These are phyloP conservation scores for Drosophila ananassae DNA, from an alignment of 1,140 invertebrate species.

Conservation along the genomic window DNA sequence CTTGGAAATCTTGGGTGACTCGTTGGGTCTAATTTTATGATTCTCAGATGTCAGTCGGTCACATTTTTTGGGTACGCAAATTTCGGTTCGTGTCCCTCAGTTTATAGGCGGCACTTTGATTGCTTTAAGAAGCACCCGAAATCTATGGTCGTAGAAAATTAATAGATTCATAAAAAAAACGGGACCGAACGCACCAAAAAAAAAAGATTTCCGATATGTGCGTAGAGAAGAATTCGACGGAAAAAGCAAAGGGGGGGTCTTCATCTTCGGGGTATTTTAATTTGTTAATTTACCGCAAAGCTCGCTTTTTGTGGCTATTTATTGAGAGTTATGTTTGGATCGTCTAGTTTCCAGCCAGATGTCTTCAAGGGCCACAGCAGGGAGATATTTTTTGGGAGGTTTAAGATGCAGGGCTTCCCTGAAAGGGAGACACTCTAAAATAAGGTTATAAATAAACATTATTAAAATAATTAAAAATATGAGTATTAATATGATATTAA, in stretches of 20 bases:
- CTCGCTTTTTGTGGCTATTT: constrained; percentile 22
- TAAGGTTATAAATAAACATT: no score
- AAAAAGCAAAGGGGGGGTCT: constrained; percentile 1
- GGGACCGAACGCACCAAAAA: constrained; percentile 45
- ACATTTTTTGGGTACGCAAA: constrained; percentile 38
- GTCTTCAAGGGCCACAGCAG: constrained; percentile 13
- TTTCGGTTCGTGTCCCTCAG: constrained; percentile 15
- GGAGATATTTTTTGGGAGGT: constrained; percentile 43
- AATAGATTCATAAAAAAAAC: constrained; percentile 73
- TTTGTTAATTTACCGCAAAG: constrained; percentile 79
- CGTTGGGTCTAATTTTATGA: background rate
- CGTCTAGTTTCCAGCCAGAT: constrained; percentile 58
- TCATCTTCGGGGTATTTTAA: constrained; percentile 54
- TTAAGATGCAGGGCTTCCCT: background rate
- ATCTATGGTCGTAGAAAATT: constrained; percentile 77
- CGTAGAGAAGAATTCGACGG: constrained; percentile 15
- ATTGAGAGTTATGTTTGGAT: constrained; percentile 17
- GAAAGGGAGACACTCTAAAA: no score
- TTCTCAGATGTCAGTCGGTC: constrained; percentile 14
- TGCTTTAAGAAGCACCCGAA: constrained; percentile 61
- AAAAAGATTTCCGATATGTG: constrained; percentile 65
- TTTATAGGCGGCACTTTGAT: constrained; percentile 70
- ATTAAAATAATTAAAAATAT: no score
- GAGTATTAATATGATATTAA: no score
- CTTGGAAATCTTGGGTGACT: constrained; percentile 37